These are phyloP conservation scores for Ethmia dodecea DNA, from an alignment of 2,888 invertebrate genomes.

Conservation along the genomic window DNA sequence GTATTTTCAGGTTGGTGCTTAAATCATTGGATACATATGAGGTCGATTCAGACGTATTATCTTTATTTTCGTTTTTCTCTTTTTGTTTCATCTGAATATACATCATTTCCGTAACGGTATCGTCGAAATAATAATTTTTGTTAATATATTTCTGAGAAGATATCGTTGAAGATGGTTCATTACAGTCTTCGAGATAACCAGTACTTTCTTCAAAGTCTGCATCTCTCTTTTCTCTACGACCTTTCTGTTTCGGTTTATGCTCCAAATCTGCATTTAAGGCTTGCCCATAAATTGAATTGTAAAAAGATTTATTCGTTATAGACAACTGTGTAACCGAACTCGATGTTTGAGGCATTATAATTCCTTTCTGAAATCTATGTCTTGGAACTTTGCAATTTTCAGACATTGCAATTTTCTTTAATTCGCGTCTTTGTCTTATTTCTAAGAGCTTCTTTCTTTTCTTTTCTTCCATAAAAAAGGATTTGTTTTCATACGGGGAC, in stretches of 20 bases:
- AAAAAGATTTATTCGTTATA: conserved; percentile 66
- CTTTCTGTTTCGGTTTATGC: conserved; percentile 24
- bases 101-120: conserved; percentile 53
- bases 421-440: conserved; percentile 57
- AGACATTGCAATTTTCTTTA: conserved; percentile 47
- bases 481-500: conserved; percentile 65
- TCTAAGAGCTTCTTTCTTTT: conserved; percentile 57
- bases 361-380: conserved; percentile 40
- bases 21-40: conserved; percentile 40
- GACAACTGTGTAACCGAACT: conserved; percentile 65
- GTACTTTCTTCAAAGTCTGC: too few species aligned
- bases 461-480: conserved; percentile 51
- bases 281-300: conserved; percentile 64
- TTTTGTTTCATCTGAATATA: conserved; percentile 34
- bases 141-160: conserved; percentile 41
- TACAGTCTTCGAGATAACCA: not conserved
- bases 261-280: conserved; percentile 21
- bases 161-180: conserved; percentile 13
- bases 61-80: conserved; percentile 24
- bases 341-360: conserved; percentile 45
- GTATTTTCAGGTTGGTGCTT: conserved; percentile 26
- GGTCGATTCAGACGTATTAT: conserved; percentile 30
- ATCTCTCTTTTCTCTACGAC: too few species aligned
- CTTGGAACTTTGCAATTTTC: conserved; percentile 51
- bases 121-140: conserved; percentile 51